Percentiles rank a stretch among this genome's conserved stretches.
Evolutionary conservation across 1,140 invertebrate species (phyloP).

Genomic region (Camponotus vicinus): DNA sequence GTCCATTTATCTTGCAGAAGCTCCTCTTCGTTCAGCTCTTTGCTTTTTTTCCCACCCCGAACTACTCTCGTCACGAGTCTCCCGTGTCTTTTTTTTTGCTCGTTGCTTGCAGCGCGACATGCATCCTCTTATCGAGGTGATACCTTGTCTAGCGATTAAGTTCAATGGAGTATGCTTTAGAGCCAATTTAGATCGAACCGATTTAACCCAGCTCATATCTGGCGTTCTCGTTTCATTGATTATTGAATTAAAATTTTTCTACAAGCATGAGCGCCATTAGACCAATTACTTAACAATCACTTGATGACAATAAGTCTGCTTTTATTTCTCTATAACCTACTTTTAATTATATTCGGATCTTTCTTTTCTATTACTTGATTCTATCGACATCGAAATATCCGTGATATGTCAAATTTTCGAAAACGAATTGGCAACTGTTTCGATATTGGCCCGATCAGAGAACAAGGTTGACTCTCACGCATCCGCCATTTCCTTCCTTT

Average conservation of each 20-base stretch:
- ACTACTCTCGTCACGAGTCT: conserved; percentile 61
- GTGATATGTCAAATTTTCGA: conserved; percentile 1
- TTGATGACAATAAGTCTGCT: background rate
- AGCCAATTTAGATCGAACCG: conserved; percentile 21
- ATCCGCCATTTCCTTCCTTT: conserved; percentile 22
- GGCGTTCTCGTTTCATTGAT: background rate
- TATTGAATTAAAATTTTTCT: conserved; percentile 20
- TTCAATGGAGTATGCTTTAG: conserved; percentile 16
- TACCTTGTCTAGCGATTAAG: conserved; percentile 32
- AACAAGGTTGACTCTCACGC: conserved; percentile 35
- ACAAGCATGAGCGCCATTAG: background rate
- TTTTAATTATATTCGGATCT: background rate
- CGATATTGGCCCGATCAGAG: conserved; percentile 31
- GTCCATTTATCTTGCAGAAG: conserved; percentile 75
- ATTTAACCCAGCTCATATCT: background rate
- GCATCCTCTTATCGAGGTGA: conserved; percentile 61
- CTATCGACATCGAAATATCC: background rate
- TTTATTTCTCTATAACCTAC: background rate
- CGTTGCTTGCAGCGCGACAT: conserved; percentile 33
- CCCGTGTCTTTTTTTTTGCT: conserved; percentile 51
- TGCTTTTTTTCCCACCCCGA: conserved; percentile 46
- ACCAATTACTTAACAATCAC: background rate
- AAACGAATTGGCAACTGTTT: background rate
- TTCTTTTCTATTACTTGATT: background rate
- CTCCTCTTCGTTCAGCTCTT: conserved; percentile 61